A percentile compares a stretch with the other conserved stretches of the same genome.
Evolutionary conservation across 2,797 vertebrate genomes (phyloP).

Genomic region (Nyctalus aviator): DNA sequence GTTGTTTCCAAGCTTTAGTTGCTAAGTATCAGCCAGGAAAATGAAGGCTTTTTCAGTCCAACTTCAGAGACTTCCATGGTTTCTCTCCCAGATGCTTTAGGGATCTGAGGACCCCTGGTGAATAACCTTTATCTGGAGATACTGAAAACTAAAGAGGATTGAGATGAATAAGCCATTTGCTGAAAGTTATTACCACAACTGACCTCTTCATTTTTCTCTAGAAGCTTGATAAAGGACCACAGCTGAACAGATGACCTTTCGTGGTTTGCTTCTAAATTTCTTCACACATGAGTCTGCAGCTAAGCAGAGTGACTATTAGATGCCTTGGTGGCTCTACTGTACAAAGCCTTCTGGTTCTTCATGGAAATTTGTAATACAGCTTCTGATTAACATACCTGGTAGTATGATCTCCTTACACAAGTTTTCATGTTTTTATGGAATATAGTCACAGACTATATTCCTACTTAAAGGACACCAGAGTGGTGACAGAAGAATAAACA

Average conservation of each 20-base stretch:
- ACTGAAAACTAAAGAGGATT: not conserved
- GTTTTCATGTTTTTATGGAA: not conserved
- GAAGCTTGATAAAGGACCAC: not conserved
- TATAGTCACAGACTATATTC: not conserved
- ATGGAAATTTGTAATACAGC: not conserved
- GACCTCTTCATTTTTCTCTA: constrained; percentile 8
- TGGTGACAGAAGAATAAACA: not conserved
- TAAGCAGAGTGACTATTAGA: not conserved
- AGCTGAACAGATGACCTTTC: not conserved
- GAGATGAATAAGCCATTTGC: not conserved
- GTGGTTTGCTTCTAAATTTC: not conserved
- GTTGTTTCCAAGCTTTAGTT: not conserved
- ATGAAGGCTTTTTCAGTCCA: not conserved
- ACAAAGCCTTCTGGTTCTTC: not conserved
- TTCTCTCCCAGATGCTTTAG: not conserved
- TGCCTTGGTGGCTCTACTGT: not conserved
- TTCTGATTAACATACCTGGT: not conserved
- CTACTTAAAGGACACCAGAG: not conserved
- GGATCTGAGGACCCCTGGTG: not conserved
- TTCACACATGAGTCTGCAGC: not conserved
- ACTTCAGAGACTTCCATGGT: not conserved
- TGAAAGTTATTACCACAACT: not conserved
- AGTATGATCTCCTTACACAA: not conserved
- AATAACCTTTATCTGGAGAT: not conserved
- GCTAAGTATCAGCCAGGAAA: not conserved